Evolutionary conservation across 2,888 invertebrate species (phyloP).

Genomic region (Habrosyne pyritoides): DNA sequence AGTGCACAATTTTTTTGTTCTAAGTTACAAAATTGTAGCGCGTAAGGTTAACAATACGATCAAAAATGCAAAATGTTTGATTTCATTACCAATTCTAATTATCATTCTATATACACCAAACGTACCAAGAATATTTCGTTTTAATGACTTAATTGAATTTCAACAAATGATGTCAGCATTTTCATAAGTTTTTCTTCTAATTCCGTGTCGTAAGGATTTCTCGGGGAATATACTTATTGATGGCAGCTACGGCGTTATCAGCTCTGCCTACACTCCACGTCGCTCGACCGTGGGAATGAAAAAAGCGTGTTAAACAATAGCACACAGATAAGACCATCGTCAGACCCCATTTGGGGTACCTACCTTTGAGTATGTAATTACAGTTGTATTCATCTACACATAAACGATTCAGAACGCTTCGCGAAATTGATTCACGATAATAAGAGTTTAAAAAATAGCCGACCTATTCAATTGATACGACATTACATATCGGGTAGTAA

Average conservation of each 20-base stretch:
- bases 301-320: conserved; percentile 81
- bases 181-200: neutral
- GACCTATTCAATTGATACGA: too few species aligned
- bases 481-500: neutral
- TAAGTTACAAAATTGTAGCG: too few species aligned
- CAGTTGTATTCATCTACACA: conserved; percentile 61
- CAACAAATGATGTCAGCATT: neutral
- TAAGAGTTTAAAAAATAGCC: neutral
- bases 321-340: conserved; percentile 72
- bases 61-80: neutral
- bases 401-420: conserved; percentile 11
- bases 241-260: conserved; percentile 69
- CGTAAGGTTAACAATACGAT: neutral
- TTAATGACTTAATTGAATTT: neutral
- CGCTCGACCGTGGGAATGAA: conserved; percentile 81
- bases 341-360: conserved; percentile 76
- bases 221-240: conserved; percentile 42
- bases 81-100: neutral
- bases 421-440: neutral
- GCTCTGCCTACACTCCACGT: conserved; percentile 46
- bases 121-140: neutral
- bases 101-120: too few species aligned
- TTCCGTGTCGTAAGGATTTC: conserved; percentile 35
- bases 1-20: neutral
- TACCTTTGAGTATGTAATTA: conserved; percentile 67